Evolutionary conservation across 2,888 invertebrate genomes (phyloP), one percentile per base, ranked within the genome.

Genomic region (Agrotis clavis): DNA sequence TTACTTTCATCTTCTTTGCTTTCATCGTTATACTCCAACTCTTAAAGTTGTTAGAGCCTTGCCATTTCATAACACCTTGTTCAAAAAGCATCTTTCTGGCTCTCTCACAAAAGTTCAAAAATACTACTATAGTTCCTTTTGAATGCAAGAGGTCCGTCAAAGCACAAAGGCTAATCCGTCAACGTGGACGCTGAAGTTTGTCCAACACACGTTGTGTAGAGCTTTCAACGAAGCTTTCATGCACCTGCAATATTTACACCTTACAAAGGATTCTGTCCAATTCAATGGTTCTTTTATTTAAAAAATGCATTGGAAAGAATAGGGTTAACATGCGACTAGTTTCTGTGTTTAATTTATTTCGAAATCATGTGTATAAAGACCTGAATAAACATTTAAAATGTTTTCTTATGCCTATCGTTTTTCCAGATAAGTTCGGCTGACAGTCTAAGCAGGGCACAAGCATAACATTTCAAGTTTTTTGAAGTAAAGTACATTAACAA

Each of bases 111-210:
- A 63, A 19, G 16, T 19, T 30, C 25, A 25, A 16, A 57, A 53
- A 77, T 81, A 61, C 30, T 68, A 16, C 51, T 45, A 25, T 6
- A 45, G 47, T 76, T 64, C 63, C 60, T 77, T 69, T 57, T 81
- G 56, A 65, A 69, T 69, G 47, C 48, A 81, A 54, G 50, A 16
- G 47, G 45, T 65, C 19, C 25, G 56, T 77, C 64, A 61, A 81
- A 76, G 56, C 21, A 76, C 60, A 77, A 76, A 53, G 61, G 64
- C 13, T 48, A 56, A 77, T 61, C 60, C 62, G n/a, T 51, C 63
- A 64, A 60, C 11, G 21, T 65, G 62, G 48, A 53, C 25, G 75
- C 30, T 35, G 61, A n/a, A 64, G 59, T 81, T 60, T 41, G 18
- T 64, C 14, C 67, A 63, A 47, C 45, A 21, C 35, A n/a, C 60